Evolutionary conservation across 2,113 vertebrate species (phyloP).

Genomic region (Anoplopoma fimbria): DNA sequence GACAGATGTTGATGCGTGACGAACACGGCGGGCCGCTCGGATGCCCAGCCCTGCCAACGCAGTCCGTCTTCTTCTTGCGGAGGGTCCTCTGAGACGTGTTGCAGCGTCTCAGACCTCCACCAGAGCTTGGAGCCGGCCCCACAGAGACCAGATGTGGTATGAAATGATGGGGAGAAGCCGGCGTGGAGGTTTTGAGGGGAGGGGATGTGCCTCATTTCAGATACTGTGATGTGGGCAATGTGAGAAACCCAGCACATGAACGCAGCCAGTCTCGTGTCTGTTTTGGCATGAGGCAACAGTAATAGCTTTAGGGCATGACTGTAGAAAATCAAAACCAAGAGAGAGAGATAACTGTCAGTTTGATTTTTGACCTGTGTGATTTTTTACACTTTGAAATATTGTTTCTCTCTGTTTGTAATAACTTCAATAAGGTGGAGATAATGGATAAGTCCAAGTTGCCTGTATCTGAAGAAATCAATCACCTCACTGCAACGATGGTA

Average conservation of each 20-base stretch:
- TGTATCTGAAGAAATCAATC: conserved; percentile 57
- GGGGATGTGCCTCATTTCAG: conserved; percentile 63
- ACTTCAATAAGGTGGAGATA: conserved; percentile 41
- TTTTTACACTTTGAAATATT: conserved; percentile 58
- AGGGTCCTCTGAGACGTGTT: conserved; percentile 61
- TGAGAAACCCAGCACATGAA: conserved; percentile 58
- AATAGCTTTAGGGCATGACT: conserved; percentile 61
- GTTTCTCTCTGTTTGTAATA: conserved; percentile 46
- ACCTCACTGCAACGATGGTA: conserved; percentile 23
- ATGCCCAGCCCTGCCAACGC: conserved; percentile 51
- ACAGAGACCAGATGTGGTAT: conserved; percentile 74
- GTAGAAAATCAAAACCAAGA: conserved; percentile 64
- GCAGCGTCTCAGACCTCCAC: conserved; percentile 74
- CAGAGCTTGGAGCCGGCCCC: conserved; percentile 63
- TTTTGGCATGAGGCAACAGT: conserved; percentile 48
- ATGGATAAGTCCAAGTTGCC: conserved; percentile 48
- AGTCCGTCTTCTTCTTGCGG: conserved; percentile 33
- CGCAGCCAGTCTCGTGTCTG: conserved; percentile 50
- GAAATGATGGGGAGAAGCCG: conserved; percentile 48
- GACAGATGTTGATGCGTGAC: conserved; percentile 68
- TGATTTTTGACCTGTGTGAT: conserved; percentile 55
- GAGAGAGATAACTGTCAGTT: conserved; percentile 58
- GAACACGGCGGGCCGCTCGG: conserved; percentile 30
- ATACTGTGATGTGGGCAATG: conserved; percentile 73
- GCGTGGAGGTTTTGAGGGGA: not conserved